Base-by-base conservation (phyloP, 1,140 invertebrate species). In the Protaetia brevitarsis region DNA sequence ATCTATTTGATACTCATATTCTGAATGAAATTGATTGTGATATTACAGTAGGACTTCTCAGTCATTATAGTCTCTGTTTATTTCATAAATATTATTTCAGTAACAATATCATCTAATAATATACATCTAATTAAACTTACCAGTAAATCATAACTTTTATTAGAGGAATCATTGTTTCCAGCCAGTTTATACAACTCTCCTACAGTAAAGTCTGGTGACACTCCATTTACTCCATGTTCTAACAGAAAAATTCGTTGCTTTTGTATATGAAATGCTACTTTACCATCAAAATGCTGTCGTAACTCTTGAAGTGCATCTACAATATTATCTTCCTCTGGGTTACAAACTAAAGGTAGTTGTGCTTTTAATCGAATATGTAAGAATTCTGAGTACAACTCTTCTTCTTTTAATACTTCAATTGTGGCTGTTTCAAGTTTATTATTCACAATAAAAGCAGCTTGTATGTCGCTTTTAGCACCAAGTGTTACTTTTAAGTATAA, bases 381-480 rank as follows among this genome's bases (percentile, higher is more conserved):
- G 77, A 90, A 91, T 69, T 89, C 83, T 71, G 83, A 81, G 78
- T 84, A 85, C 10, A 90, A 73, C 21, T 88, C 84, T 31, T 84
- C 80, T 70, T 84, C 81, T 56, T 79, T 82, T 66, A 91, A 80
- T 7, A 87, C 79, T 71, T 87, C 85, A 74, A 87, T 83, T 28
- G 79, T 80, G 21, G 85, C 83, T 66, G 83, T 79, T 76, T 88
- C 84, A 64, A 91, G 79, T 73, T 88, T 87, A 67, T 88, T 86
- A 80, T 91, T 88, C 11, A 88, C 83, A 66, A 89, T 83, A 73
- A 89, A 86, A 67, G 85, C 86, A 8, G 88, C 82, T 72, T 84
- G 80, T 58, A 90, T 72, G 16, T 83, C 82, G 65, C 84, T 82
- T 58, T 80, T 73, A 10, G 66, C 67, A 8, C 63, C 56, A 66